Evolutionary conservation across 1,140 invertebrate genomes (phyloP).

Genomic region (Mamestra configurata): DNA sequence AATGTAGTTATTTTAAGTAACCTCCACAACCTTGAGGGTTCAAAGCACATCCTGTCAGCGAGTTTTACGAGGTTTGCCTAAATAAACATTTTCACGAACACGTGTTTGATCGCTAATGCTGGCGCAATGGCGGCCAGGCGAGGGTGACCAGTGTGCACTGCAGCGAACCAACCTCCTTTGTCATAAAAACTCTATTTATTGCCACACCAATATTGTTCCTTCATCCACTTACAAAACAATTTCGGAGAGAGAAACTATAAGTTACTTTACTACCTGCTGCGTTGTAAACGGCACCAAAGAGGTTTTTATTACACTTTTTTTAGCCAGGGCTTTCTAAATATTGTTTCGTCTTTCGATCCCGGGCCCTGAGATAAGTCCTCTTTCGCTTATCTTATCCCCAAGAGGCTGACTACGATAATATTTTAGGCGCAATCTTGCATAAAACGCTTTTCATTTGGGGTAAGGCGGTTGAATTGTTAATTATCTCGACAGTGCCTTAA

Average conservation of each 20-base stretch:
- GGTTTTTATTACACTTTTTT: slow-evolving; percentile 69
- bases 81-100: slow-evolving; percentile 82
- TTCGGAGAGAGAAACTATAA: slow-evolving; percentile 55
- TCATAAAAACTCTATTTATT: slow-evolving; percentile 66
- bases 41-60: slow-evolving; percentile 80
- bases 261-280: slow-evolving; percentile 71
- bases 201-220: slow-evolving; percentile 68
- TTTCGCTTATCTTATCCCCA: slow-evolving; percentile 75
- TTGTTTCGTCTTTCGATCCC: slow-evolving; percentile 65
- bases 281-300: slow-evolving; percentile 65
- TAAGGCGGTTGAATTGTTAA: slow-evolving; percentile 32
- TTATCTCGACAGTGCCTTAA: slow-evolving; percentile 39
- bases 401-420: slow-evolving; percentile 67
- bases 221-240: slow-evolving; percentile 59
- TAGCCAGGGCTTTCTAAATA: slow-evolving; percentile 71
- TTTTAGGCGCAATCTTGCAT: slow-evolving; percentile 55
- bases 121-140: slow-evolving; percentile 56
- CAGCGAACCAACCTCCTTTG: slow-evolving; percentile 53
- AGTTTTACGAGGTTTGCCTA: slow-evolving; percentile 82
- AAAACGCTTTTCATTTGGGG: slow-evolving; percentile 51
- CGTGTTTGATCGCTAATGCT: slow-evolving; percentile 74
- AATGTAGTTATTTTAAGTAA: slow-evolving; percentile 69
- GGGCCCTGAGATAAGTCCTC: slow-evolving; percentile 71
- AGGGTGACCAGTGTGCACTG: slow-evolving; percentile 49
- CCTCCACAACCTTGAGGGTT: slow-evolving; percentile 81